phyloP scores from a whole-genome alignment of 2,888 invertebrate genomes.

The Amiota mariae region DNA sequence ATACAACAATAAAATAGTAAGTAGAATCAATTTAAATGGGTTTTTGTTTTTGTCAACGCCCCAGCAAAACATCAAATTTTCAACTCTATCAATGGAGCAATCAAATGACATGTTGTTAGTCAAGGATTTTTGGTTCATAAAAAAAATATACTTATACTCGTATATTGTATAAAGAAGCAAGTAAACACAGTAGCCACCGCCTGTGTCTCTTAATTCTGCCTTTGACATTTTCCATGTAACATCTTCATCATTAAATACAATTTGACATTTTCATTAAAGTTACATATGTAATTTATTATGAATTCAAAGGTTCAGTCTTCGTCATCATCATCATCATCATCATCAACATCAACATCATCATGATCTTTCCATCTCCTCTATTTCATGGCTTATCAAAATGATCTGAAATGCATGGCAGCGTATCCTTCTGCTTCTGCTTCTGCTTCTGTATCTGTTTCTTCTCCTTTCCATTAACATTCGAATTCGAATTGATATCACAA shows the following conservation, averaged over 20 bases:
- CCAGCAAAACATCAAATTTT: no score
- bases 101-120: no score
- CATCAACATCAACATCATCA: no score
- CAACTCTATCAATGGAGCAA: no score
- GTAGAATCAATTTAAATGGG: no score
- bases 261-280: conserved; percentile 55
- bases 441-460: no score
- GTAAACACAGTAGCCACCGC: background rate
- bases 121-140: background rate
- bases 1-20: no score
- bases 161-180: background rate
- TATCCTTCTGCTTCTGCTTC: conserved; percentile 10
- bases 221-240: conserved; percentile 50
- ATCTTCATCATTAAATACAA: conserved; percentile 66
- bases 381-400: conserved; percentile 15
- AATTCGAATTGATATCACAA: background rate
- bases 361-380: no score
- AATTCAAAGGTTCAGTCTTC: conserved; percentile 34
- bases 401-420: conserved; percentile 3
- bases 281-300: conserved; percentile 42
- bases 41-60: no score
- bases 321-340: background rate
- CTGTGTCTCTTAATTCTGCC: no score
- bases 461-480: no score
- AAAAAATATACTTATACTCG: no score